Evolutionary conservation across 2,888 invertebrate genomes (phyloP), one percentile per base, ranked within the genome.

Genomic region (Limnephilus rhombicus): DNA sequence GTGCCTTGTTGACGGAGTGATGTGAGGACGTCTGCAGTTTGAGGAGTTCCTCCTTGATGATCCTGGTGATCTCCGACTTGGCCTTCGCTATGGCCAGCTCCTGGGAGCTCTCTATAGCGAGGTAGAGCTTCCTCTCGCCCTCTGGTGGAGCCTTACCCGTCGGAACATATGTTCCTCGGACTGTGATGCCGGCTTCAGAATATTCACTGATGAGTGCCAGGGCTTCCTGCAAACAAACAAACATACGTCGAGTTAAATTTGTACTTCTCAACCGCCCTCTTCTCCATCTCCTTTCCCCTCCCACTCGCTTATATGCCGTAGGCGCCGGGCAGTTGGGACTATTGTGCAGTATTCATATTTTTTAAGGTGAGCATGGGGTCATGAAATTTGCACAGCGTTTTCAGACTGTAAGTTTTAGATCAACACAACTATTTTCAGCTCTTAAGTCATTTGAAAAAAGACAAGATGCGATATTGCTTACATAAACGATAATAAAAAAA

Each of bases 31-130:
- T 98, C 95, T 98, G 98, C 94, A 99, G 96, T 95, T 99, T 98
- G 86, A 99, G 97, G 91, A 99, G 96, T 95, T 99, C 99, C 95
- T 99, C 99, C 95, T 99, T 99, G 95, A 99, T 99, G 91, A 99
- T 97, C 49, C 99, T 97, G 0, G 99, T 99, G 91, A 99, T 99
- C 96, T 99, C 99, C 3, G 98, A 98, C 95, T 99, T 99, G 1
- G 99, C 99, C 95, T 99, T 99, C 91, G 98, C 98, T 18, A 99
- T 98, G 1, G 99, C 99, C 93, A 99, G 96, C 95, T 99, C 99
- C 94, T 98, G 99, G 3, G 99, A 99, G 94, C 99, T 99, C 95
- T 99, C 99, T 94, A 99, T 99, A n/a, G 99, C 99, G 94, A 99
- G 96, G 95, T 99, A 99, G 0, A 99, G 96, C 95, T 99, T 99